Conservation (phyloP, 2,797 vertebrate genomes). For the Oreochromis grahami region DNA sequence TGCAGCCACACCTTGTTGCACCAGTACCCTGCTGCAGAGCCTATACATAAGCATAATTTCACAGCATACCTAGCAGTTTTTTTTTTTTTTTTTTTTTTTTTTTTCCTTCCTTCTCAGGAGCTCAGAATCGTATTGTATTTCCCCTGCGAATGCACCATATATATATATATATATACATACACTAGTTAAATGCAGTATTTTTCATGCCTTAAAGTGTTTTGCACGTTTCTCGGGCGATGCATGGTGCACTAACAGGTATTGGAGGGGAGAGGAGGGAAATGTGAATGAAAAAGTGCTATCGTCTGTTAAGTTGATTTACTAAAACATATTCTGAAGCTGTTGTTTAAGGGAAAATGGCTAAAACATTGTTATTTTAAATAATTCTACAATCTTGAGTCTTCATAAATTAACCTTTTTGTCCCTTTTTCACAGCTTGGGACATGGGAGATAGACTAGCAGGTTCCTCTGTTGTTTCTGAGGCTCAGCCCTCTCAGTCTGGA, state of each 20-base stretch:
- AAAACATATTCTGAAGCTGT: not conserved
- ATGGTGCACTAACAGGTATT: not conserved
- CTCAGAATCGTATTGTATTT: not conserved
- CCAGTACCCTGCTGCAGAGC: not conserved
- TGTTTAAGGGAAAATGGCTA: not conserved
- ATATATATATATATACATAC: too few species aligned
- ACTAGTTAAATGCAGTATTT: too few species aligned
- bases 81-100: not conserved
- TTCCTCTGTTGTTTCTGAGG: conserved; percentile 81
- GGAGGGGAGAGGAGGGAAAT: not conserved
- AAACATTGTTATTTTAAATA: not conserved
- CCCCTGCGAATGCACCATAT: too few species aligned
- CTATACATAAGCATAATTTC: not conserved
- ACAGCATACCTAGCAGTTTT: not conserved
- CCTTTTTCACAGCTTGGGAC: conserved; percentile 70
- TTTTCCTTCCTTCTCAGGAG: too few species aligned
- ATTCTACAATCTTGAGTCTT: not conserved
- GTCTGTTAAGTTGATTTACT: not conserved
- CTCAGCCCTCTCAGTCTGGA: conserved; percentile 77
- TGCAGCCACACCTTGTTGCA: not conserved
- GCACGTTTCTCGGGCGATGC: not conserved
- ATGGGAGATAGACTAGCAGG: conserved; percentile 82
- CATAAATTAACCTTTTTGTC: not conserved
- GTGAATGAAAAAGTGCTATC: not conserved
- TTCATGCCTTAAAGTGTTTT: not conserved